Evolutionary conservation across 2,797 vertebrate genomes (phyloP).

Genomic region (Hippopotamyrus pictus): DNA sequence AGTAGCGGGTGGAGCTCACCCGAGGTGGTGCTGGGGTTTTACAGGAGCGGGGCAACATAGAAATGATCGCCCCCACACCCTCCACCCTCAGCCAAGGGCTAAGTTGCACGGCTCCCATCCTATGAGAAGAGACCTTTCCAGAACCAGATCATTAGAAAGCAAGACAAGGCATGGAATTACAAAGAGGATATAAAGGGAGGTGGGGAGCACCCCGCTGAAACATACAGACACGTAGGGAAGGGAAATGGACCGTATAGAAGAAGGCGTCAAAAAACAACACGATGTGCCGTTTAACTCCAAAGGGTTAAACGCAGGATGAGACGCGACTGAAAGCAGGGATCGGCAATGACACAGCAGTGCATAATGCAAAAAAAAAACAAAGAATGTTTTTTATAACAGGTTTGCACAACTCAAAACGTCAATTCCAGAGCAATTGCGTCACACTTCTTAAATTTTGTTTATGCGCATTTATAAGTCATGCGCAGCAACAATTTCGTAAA

Average conservation of each 20-base stretch:
- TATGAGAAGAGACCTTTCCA: not conserved
- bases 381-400: constrained; percentile 5
- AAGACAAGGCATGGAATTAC: not conserved
- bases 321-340: not conserved
- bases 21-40: not conserved
- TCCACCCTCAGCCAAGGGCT: not conserved
- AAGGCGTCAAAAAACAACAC: not conserved
- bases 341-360: not conserved
- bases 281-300: not conserved
- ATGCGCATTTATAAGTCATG: not conserved
- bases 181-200: not conserved
- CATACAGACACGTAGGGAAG: not conserved
- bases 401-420: not conserved
- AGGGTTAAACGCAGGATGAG: not conserved
- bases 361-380: not conserved
- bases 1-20: not conserved
- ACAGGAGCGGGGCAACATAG: not conserved
- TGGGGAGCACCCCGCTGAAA: not conserved
- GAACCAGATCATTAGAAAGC: not conserved
- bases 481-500: not conserved
- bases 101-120: not conserved
- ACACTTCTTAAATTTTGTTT: not conserved
- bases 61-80: not conserved
- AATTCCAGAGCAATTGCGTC: not conserved
- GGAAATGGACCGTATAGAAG: not conserved